Percentiles rank a stretch among this genome's conserved stretches.
These are phyloP conservation scores for Drosophila pallidifrons DNA, from an alignment of 1,140 invertebrate genomes.

Conservation along the genomic window DNA sequence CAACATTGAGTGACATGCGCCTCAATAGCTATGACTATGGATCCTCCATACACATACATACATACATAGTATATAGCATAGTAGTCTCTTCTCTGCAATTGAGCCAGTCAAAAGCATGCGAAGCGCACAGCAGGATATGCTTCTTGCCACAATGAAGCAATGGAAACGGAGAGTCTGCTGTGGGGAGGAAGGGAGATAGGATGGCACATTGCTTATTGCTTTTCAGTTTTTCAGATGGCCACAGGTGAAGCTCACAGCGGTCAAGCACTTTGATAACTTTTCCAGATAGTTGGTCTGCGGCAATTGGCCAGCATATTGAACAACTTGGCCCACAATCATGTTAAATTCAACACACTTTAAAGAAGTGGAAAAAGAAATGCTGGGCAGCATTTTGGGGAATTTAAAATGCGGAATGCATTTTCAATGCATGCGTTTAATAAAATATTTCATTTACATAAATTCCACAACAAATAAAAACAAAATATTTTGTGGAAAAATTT, in stretches of 20 bases:
- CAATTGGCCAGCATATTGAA: conserved; percentile 30
- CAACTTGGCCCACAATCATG: conserved; percentile 10
- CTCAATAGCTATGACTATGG: conserved; percentile 36
- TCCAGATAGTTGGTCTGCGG: conserved; percentile 34
- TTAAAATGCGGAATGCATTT: background rate
- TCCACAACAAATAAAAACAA: no score
- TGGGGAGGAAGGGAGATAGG: no score
- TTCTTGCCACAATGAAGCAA: background rate
- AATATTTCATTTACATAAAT: background rate
- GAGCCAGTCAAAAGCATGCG: conserved; percentile 24
- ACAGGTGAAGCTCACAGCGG: conserved; percentile 46
- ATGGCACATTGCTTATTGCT: conserved; percentile 35
- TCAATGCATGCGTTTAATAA: background rate
- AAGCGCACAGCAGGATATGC: conserved; percentile 26
- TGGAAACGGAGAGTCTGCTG: no score
- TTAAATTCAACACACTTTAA: conserved; percentile 17
- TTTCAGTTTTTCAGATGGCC: conserved; percentile 25
- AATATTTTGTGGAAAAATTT: background rate
- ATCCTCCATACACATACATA: background rate
- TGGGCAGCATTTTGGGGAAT: background rate
- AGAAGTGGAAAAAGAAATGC: background rate
- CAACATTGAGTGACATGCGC: conserved; percentile 45
- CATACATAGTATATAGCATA: no score
- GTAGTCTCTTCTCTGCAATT: conserved; percentile 12
- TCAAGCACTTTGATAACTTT: conserved; percentile 53